Evolutionary conservation across 2,113 vertebrate genomes (phyloP).

Genomic region (Circaetus gallicus): DNA sequence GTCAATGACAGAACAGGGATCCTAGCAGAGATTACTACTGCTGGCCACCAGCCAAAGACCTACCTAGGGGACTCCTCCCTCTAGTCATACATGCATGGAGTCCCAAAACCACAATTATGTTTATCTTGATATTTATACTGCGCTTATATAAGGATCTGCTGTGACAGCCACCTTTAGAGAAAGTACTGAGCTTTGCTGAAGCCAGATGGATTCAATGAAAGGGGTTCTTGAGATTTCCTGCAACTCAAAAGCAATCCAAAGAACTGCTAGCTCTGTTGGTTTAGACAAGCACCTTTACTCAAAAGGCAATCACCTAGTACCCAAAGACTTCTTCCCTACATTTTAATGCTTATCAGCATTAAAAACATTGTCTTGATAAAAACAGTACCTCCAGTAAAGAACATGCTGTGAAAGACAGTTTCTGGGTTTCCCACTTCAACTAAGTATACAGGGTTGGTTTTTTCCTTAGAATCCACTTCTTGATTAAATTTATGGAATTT

Average conservation of each 20-base stretch:
- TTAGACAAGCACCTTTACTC: background rate
- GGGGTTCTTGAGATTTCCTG: background rate
- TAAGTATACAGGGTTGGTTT: background rate
- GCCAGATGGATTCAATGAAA: background rate
- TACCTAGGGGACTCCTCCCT: constrained; percentile 12
- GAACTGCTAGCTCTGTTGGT: background rate
- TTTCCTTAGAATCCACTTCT: background rate
- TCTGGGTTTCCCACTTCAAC: background rate
- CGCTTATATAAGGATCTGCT: background rate
- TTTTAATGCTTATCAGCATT: background rate
- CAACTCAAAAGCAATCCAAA: background rate
- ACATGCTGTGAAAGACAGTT: background rate
- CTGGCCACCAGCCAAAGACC: constrained; percentile 37
- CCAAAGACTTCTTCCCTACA: background rate
- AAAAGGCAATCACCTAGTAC: background rate
- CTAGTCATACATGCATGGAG: constrained; percentile 33
- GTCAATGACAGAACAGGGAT: background rate
- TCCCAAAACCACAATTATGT: background rate
- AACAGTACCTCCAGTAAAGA: background rate
- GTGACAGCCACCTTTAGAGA: constrained; percentile 51
- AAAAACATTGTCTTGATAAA: background rate
- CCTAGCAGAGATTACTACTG: background rate
- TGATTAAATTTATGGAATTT: background rate
- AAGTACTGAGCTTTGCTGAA: background rate
- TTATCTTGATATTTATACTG: background rate